Conservation (phyloP, 2,113 vertebrate genomes). For the Ictalurus punctatus region DNA sequence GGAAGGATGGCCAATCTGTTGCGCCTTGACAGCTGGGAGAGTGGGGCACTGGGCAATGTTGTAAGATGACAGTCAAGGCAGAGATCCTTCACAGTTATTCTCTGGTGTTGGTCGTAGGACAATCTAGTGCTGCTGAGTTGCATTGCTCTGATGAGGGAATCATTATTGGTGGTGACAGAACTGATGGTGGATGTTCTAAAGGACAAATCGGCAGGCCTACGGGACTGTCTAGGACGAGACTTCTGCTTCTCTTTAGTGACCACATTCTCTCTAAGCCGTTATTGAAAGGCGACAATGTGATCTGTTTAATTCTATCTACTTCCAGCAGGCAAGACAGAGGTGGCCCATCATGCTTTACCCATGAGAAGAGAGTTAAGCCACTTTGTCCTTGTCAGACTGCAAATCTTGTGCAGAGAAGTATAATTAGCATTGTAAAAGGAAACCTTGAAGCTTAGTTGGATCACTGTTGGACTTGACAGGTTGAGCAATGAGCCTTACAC, state of each 20-base stretch:
- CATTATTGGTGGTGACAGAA: neutral
- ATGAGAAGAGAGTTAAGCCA: conserved; percentile 5
- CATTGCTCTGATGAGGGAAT: neutral
- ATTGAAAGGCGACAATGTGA: neutral
- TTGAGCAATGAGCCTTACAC: neutral
- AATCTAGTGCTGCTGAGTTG: neutral
- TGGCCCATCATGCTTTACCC: neutral
- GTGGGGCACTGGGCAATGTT: too few species aligned
- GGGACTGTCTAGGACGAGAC: too few species aligned
- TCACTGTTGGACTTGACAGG: conserved; percentile 6
- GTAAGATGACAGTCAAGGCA: neutral
- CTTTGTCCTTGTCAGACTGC: conserved; percentile 22
- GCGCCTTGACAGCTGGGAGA: neutral
- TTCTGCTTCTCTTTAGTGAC: neutral
- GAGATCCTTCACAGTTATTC: neutral
- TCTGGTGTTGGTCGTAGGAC: neutral
- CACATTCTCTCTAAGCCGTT: neutral
- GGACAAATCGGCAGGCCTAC: neutral
- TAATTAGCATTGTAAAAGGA: conserved; percentile 18
- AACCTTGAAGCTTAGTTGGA: neutral
- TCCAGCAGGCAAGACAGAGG: neutral
- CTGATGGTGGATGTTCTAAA: neutral
- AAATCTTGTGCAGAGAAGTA: neutral
- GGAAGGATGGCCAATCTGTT: neutral
- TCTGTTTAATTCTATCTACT: neutral